Evolutionary conservation across 1,140 invertebrate genomes (phyloP), one percentile per base, ranked within the genome.

Genomic region (Mesaphorura yosii): DNA sequence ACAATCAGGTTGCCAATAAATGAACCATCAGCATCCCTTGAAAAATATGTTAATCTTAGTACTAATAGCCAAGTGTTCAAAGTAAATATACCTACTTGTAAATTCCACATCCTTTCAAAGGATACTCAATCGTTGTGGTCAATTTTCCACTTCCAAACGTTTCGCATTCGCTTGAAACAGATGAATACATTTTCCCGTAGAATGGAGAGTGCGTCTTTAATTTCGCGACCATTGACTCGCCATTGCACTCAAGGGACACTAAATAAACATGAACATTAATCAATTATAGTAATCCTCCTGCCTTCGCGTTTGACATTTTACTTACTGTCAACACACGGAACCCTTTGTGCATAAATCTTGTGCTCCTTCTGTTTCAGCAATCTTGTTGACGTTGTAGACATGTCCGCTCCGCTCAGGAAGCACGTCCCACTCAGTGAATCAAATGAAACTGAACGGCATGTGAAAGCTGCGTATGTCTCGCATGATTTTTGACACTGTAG

Each of bases 281-380:
- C 7, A 25, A 10, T 26, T 26, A 27, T 27, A 46, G 10, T 26
- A n/a, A n/a, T n/a, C n/a, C n/a, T n/a, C n/a, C n/a, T n/a, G n/a
- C n/a, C n/a, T n/a, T n/a, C n/a, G n/a, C n/a, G n/a, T n/a, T n/a
- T n/a, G n/a, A 34, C n/a, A 10, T 1, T 14, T 22, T 6, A 50
- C 55, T 57, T 58, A 63, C 61, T 63, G 47, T 63, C 61, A 42
- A 63, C 53, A 28, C 61, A 63, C 3, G 61, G 57, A 7, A 59
- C 53, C 5, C 61, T 38, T 29, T 59, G 57, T 20, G 57, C 58
- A 48, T 59, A 63, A 2, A 55, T 49, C 38, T 58, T 57, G 31
- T 52, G 52, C 15, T 63, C 61, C 31, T 55, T 28, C 12, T 51
- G 26, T 37, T 38, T 57, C 15, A 63, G 29, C 22, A 63, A 27